Evolutionary conservation across 2,113 vertebrate genomes (phyloP), one percentile per base, ranked within the genome.

Genomic region (Trachemys scripta): DNA sequence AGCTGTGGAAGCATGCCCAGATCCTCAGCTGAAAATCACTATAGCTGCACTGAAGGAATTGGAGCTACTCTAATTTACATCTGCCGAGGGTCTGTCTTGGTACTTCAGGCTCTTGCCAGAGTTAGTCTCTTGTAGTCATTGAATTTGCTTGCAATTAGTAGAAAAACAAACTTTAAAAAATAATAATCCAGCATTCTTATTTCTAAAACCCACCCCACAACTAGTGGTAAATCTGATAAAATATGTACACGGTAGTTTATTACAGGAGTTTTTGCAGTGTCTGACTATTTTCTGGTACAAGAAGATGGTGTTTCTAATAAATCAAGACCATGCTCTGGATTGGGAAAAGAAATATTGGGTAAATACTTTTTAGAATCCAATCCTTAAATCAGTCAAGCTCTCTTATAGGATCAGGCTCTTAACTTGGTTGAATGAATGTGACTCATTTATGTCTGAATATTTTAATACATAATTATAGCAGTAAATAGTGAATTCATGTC

Each of bases 201-300:
- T 49, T 9, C 9, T 38, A 51, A 92, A 90, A 85, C 24, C 3
- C 27, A 69, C 7, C 8, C 1, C 5, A 2, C 35, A 83, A 78
- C 11, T 35, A 25, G 12, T 49, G 45, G 53, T 4, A 16, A 47
- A 62, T 84, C 25, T 75, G 47, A n/a, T 1, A 62, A 80, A 12
- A 47, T 19, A 5, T 13, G 2, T 2, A 3, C 0, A 0, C 10
- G 45, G 49, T n/a, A 20, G 17, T 5, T 85, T 1, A 0, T 14
- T 22, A 69, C 80, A 65, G 24, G 47, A 6, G 24, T 27, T 7
- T 82, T 72, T 91, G 17, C 35, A 49, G 1, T 16, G 0, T 0
- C 4, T 25, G 25, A 54, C 51, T 78, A 59, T 57, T 91, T 85
- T 57, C 13, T 62, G 50, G 47, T 6, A 59, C 8, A 59, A 5